These are phyloP conservation scores for Rhaphigaster nebulosa DNA, from an alignment of 2,888 invertebrate genomes.

Conservation along the genomic window DNA sequence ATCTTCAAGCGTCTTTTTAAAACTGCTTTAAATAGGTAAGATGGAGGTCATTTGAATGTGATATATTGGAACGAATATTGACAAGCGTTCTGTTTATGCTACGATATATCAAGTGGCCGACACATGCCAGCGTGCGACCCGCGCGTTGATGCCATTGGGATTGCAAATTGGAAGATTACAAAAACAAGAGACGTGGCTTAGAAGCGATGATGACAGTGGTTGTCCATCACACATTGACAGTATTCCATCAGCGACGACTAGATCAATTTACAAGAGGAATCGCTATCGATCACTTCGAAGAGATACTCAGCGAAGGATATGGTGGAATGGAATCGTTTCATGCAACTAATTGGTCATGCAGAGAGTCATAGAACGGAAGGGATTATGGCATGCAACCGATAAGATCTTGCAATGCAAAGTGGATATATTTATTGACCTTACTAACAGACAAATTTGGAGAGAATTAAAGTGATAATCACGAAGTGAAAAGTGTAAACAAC, in stretches of 20 bases:
- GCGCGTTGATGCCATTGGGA: not conserved
- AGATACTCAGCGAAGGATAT: not conserved
- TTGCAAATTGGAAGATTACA: not conserved
- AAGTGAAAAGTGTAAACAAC: too few species aligned
- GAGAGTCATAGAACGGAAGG: not conserved
- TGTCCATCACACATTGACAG: not conserved
- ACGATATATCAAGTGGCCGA: slow-evolving; percentile 1
- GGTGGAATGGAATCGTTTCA: not conserved
- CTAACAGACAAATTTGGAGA: too few species aligned
- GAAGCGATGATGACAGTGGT: not conserved
- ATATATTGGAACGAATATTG: not conserved
- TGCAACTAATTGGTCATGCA: not conserved
- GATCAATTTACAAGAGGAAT: not conserved
- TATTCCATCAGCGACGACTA: not conserved
- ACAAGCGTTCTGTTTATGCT: not conserved
- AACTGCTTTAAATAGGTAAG: not conserved
- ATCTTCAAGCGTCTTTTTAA: not conserved
- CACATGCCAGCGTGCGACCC: not conserved
- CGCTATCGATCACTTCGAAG: not conserved
- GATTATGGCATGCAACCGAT: too few species aligned
- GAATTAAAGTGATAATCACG: too few species aligned
- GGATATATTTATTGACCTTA: too few species aligned
- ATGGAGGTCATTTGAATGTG: not conserved
- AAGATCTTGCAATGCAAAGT: too few species aligned
- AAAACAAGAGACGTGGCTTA: not conserved